Evolutionary conservation across 2,113 vertebrate species (phyloP).

Genomic region (human (Homo sapiens)): DNA sequence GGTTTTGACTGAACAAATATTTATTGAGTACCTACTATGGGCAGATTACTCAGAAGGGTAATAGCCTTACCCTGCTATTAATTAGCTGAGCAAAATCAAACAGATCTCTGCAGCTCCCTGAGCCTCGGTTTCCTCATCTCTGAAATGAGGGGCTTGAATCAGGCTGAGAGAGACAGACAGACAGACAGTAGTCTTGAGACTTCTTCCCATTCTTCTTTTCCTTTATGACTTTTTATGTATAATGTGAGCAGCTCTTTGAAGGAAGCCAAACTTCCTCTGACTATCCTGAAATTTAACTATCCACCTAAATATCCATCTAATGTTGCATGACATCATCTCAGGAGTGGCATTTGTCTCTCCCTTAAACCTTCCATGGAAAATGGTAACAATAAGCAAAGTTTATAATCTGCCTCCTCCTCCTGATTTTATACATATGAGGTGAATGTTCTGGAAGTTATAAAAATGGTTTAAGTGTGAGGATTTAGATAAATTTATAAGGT

Average conservation of each 20-base stretch:
- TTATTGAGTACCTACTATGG: background rate
- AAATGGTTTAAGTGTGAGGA: background rate
- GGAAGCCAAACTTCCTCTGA: background rate
- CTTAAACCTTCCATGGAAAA: background rate
- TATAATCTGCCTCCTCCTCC: background rate
- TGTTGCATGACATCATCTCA: background rate
- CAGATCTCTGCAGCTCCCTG: background rate
- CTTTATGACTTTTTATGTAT: conserved; percentile 1
- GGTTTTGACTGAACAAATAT: conserved; percentile 31
- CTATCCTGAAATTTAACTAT: conserved; percentile 36
- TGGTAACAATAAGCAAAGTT: background rate
- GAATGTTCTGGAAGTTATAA: background rate
- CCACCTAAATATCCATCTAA: background rate
- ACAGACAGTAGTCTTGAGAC: background rate
- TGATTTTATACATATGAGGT: background rate
- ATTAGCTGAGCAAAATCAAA: background rate
- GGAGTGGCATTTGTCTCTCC: background rate
- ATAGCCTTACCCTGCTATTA: background rate
- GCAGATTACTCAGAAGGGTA: background rate
- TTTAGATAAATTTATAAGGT: background rate
- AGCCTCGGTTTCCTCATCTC: background rate
- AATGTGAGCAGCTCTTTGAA: background rate
- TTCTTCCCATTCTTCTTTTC: conserved; percentile 19
- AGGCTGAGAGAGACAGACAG: background rate
- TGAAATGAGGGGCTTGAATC: background rate